phyloP scores from a whole-genome alignment of 1,140 invertebrate genomes.

The Drosophila pachea region DNA sequence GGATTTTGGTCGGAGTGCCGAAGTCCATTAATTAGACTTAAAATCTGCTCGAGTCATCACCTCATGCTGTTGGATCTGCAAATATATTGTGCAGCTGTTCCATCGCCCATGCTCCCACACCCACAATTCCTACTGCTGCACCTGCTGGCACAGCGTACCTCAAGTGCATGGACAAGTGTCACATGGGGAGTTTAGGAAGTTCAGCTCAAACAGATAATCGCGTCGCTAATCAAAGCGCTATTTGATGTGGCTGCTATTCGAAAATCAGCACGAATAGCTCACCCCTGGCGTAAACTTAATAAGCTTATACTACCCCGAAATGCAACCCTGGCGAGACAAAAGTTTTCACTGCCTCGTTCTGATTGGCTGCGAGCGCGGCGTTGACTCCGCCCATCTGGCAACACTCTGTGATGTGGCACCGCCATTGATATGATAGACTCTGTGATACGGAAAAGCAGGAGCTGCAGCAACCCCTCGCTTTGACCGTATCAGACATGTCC shows the following conservation, averaged over 20 bases:
- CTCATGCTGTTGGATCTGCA: slow-evolving; percentile 3
- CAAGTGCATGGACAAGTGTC: slow-evolving; percentile 25
- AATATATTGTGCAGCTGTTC: slow-evolving; percentile 45
- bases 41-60: slow-evolving; percentile 10
- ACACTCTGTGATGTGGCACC: slow-evolving; percentile 62
- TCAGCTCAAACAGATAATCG: slow-evolving; percentile 75
- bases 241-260: slow-evolving; percentile 44
- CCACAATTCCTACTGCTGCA: background rate
- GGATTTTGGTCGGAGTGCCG: slow-evolving; percentile 40
- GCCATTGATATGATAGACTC: slow-evolving; percentile 46
- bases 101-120: background rate
- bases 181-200: slow-evolving; percentile 63
- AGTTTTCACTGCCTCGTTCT: slow-evolving; percentile 32
- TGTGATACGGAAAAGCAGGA: slow-evolving; percentile 5
- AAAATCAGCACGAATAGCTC: slow-evolving; percentile 17
- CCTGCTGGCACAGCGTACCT: slow-evolving; percentile 43
- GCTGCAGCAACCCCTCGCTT: slow-evolving; percentile 19
- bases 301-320: slow-evolving; percentile 63
- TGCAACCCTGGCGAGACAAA: slow-evolving; percentile 49
- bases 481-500: slow-evolving; percentile 60
- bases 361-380: slow-evolving; percentile 40
- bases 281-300: slow-evolving; percentile 45
- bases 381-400: slow-evolving; percentile 46
- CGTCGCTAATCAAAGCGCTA: slow-evolving; percentile 64
- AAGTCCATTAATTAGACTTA: slow-evolving; percentile 72